Conservation (phyloP, 1,140 invertebrate species). For the Heterodera carotae region DNA sequence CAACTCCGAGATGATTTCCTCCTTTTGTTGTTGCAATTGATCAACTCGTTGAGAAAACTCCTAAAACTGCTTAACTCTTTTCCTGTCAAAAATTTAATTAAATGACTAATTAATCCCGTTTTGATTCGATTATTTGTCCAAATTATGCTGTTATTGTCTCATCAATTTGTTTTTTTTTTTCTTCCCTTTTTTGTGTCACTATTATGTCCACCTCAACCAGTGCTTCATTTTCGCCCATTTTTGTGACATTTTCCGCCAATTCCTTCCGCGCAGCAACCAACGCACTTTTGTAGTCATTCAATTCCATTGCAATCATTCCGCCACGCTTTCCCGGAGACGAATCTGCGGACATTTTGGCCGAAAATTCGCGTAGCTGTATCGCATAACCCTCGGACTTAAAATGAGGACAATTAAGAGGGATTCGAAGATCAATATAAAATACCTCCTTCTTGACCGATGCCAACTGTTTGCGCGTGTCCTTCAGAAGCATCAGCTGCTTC, state of each 20-base stretch:
- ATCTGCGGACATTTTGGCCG: neutral
- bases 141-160: too few relatives aligned
- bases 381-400: neutral
- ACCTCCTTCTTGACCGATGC: constrained; percentile 16
- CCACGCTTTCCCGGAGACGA: neutral
- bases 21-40: constrained; percentile 23
- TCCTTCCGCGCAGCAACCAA: constrained; percentile 1
- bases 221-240: constrained; percentile 24
- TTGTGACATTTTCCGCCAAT: constrained; percentile 5
- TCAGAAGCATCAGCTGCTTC: constrained; percentile 37
- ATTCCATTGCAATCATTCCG: constrained; percentile 27
- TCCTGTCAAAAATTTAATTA: too few relatives aligned
- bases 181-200: neutral
- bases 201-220: constrained; percentile 15
- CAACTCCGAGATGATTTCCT: constrained; percentile 24
- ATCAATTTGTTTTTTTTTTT: neutral
- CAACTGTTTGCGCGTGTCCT: constrained; percentile 28
- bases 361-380: neutral
- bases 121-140: too few relatives aligned
- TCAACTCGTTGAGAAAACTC: constrained; percentile 27
- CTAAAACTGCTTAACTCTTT: too few relatives aligned
- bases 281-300: constrained; percentile 23
- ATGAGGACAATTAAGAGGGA: neutral
- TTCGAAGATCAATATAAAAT: too few relatives aligned
- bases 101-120: too few relatives aligned